Conservation (phyloP, 2,888 invertebrate species). For the Trimorus sp. region DNA sequence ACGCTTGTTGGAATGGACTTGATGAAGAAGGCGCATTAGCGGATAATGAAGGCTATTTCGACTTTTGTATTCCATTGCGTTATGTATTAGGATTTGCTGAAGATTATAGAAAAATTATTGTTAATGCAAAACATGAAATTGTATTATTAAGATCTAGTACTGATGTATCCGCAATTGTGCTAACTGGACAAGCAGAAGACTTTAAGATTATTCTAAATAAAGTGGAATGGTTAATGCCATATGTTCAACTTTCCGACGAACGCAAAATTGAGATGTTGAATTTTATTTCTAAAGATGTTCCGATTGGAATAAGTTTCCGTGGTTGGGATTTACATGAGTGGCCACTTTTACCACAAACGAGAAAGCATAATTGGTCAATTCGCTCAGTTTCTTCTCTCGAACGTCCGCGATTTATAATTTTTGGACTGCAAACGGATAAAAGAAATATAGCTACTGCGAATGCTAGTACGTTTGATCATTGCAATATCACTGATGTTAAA, state of each 20-base stretch:
- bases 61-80: constrained; percentile 74
- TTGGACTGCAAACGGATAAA: no score
- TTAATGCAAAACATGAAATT: constrained; percentile 24
- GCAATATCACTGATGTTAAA: not conserved
- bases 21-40: constrained; percentile 15
- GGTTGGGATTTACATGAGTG: no score
- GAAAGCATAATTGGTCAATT: no score
- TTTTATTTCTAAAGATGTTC: constrained; percentile 57
- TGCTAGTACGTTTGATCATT: not conserved
- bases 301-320: constrained; percentile 67
- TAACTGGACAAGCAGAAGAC: not conserved
- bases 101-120: constrained; percentile 20
- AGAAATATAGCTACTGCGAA: no score
- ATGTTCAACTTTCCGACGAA: constrained; percentile 29
- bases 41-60: constrained; percentile 68
- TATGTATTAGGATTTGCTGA: constrained; percentile 69
- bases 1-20: constrained; percentile 69
- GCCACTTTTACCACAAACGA: no score
- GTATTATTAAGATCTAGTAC: constrained; percentile 2
- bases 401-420: no score
- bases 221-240: constrained; percentile 13
- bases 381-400: no score
- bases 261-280: constrained; percentile 63
- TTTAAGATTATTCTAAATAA: constrained; percentile 1
- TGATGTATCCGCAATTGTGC: constrained; percentile 3